These are phyloP conservation scores for Labeo catla DNA, from an alignment of 2,113 vertebrate species.

Conservation along the genomic window DNA sequence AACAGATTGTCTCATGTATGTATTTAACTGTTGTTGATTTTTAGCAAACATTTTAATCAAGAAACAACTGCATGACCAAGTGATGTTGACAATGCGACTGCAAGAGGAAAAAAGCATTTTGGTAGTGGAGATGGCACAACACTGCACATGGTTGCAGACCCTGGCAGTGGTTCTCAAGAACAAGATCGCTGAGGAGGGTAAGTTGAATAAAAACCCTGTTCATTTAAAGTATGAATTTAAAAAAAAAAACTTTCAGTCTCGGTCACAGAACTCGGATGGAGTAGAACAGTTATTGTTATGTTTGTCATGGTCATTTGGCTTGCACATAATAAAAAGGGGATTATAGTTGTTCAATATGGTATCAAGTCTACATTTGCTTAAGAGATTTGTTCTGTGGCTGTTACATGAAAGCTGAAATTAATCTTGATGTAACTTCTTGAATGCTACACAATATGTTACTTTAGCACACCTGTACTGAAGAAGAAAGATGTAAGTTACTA, in stretches of 20 bases:
- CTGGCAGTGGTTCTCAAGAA: no score
- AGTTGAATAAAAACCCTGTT: not conserved
- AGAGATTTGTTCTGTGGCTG: not conserved
- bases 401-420: not conserved
- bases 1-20: not conserved
- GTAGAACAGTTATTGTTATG: not conserved
- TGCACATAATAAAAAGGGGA: not conserved
- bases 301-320: not conserved
- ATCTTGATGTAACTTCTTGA: no score
- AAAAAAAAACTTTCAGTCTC: not conserved
- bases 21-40: not conserved
- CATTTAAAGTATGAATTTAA: not conserved
- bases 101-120: not conserved
- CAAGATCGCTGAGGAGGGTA: no score
- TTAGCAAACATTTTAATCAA: not conserved
- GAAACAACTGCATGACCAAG: not conserved
- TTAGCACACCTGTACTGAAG: not conserved
- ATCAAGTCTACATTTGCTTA: not conserved
- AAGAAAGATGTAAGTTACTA: not conserved
- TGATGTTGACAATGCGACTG: not conserved
- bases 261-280: constrained; percentile 1
- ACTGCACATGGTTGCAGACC: not conserved
- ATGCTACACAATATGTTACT: not conserved
- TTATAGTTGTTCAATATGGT: not conserved
- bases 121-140: not conserved